Conservation (phyloP, 2,113 vertebrate species). For the Oreotrochilus melanogaster region DNA sequence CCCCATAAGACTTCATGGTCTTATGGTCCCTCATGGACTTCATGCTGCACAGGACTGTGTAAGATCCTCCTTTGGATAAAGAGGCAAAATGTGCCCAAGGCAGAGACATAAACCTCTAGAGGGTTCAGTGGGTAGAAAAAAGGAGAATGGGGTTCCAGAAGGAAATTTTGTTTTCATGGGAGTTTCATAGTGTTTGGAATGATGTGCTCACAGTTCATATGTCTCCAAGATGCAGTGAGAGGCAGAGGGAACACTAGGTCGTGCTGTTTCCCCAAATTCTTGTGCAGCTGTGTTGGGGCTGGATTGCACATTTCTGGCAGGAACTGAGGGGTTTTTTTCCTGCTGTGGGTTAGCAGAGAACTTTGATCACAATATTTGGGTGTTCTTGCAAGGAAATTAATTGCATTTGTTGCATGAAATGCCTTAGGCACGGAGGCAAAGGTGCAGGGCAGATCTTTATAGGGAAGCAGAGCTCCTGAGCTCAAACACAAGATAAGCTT, state of each 20-base stretch:
- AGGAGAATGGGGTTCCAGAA: background rate
- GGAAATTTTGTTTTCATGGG: background rate
- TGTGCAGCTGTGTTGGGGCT: background rate
- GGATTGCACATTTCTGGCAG: background rate
- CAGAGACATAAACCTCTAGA: background rate
- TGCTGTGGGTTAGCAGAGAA: background rate
- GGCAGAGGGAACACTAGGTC: constrained; percentile 67
- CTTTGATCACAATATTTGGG: background rate
- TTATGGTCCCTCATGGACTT: background rate
- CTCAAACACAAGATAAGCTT: background rate
- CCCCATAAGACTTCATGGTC: too few relatives aligned
- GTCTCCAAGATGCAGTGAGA: fast-evolving
- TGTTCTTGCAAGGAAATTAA: background rate
- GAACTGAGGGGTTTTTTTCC: background rate
- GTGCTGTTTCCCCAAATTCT: constrained; percentile 69
- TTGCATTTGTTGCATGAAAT: background rate
- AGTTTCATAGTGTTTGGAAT: background rate
- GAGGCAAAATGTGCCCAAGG: background rate
- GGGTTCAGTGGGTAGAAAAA: background rate
- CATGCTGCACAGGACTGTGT: background rate
- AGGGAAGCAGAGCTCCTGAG: background rate
- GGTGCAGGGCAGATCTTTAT: background rate
- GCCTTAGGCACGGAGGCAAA: background rate
- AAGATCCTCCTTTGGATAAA: background rate
- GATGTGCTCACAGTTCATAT: background rate